Conservation (phyloP, 2,797 vertebrate species). For the Lutjanus campechanus region DNA sequence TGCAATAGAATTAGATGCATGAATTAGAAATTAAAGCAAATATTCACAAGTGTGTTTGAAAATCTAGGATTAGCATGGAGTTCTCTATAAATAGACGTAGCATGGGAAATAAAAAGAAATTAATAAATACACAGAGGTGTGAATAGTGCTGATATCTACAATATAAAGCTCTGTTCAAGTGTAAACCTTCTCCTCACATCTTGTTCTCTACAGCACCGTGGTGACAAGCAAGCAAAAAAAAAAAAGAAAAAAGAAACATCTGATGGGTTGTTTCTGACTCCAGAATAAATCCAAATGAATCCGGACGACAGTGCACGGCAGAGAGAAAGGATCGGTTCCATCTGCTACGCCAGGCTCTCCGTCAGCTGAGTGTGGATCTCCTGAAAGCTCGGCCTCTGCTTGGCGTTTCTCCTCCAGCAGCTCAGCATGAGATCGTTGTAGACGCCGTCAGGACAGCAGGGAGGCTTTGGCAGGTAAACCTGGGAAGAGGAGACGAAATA, state of each 20-base stretch:
- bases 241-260: conserved; percentile 22
- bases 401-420: conserved; percentile 96
- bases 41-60: conserved; percentile 44
- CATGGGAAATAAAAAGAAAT: conserved; percentile 40
- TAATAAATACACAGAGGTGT: conserved; percentile 68
- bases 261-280: conserved; percentile 14
- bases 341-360: conserved; percentile 78
- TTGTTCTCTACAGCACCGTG: conserved; percentile 53
- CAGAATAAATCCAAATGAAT: neutral
- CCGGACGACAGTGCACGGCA: conserved; percentile 17
- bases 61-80: conserved; percentile 30
- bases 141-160: conserved; percentile 57
- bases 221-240: conserved; percentile 17
- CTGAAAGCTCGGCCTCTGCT: conserved; percentile 93
- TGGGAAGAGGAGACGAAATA: conserved; percentile 57
- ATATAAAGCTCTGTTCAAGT: conserved; percentile 52
- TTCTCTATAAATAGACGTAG: conserved; percentile 61
- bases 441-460: conserved; percentile 90
- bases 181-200: conserved; percentile 21
- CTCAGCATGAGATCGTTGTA: conserved; percentile 94
- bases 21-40: conserved; percentile 1
- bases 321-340: neutral
- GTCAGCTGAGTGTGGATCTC: conserved; percentile 91
- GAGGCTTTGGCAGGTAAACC: conserved; percentile 93
- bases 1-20: conserved; percentile 37